phyloP scores from a whole-genome alignment of 1,140 invertebrate genomes.

The Myzus persicae region DNA sequence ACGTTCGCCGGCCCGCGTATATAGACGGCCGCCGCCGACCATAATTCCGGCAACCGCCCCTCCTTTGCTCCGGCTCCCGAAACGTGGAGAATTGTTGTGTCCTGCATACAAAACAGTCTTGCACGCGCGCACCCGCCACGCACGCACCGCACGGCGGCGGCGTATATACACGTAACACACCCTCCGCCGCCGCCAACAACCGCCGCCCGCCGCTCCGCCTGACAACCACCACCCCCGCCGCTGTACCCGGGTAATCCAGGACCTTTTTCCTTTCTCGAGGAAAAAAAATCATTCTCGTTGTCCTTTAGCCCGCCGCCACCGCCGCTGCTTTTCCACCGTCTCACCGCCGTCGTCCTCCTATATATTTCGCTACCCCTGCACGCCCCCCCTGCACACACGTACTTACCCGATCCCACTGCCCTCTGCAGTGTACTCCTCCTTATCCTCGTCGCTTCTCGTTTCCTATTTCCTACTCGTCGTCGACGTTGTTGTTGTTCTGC shows the following conservation, averaged over 20 bases:
- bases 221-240: not conserved
- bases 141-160: conserved; percentile 38
- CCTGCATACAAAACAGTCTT: conserved; percentile 59
- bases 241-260: conserved; percentile 20
- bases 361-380: not conserved
- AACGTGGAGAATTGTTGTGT: conserved; percentile 54
- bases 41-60: conserved; percentile 57
- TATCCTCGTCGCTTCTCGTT: not conserved
- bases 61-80: conserved; percentile 47
- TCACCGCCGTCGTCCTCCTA: not conserved
- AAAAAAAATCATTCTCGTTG: conserved; percentile 54
- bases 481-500: conserved; percentile 37
- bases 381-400: not conserved
- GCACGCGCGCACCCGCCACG: conserved; percentile 56
- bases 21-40: conserved; percentile 43
- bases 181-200: not conserved
- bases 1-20: not conserved
- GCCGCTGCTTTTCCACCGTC: not conserved
- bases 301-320: conserved; percentile 16
- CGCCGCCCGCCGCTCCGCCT: not conserved
- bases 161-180: conserved; percentile 13
- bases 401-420: not conserved
- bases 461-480: conserved; percentile 31
- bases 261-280: conserved; percentile 55
- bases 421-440: not conserved